phyloP scores from a whole-genome alignment of 2,113 vertebrate genomes.

The Python bivittatus region DNA sequence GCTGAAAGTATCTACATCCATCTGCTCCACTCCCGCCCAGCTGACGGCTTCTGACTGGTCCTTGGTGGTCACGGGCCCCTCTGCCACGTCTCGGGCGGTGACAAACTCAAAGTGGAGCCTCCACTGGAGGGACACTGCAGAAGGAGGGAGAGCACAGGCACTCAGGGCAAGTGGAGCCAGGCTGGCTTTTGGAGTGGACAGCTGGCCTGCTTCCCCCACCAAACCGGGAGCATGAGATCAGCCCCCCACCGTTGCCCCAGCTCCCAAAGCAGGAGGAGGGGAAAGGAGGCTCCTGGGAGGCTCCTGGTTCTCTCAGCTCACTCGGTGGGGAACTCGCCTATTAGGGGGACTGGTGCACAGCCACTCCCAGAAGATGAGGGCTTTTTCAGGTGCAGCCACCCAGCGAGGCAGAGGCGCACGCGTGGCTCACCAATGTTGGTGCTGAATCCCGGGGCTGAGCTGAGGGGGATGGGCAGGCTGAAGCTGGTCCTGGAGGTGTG shows the following conservation, averaged over 20 bases:
- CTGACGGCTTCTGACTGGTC: constrained; percentile 84
- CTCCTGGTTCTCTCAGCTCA: neutral
- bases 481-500: constrained; percentile 94
- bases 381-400: neutral
- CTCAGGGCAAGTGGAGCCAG: neutral
- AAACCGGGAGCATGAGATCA: too few relatives aligned
- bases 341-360: too few relatives aligned
- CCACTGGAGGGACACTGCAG: constrained; percentile 84
- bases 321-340: neutral
- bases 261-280: neutral
- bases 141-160: neutral
- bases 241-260: too few relatives aligned
- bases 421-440: constrained; percentile 86
- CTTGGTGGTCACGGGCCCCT: constrained; percentile 79
- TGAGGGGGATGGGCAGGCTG: constrained; percentile 92
- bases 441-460: constrained; percentile 92
- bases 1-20: constrained; percentile 96
- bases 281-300: too few relatives aligned
- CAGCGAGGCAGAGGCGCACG: too few relatives aligned
- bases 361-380: too few relatives aligned
- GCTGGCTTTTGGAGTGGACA: too few relatives aligned
- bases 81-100: constrained; percentile 82
- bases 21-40: constrained; percentile 89
- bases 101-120: constrained; percentile 95
- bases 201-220: neutral